Conservation (phyloP, 2,113 vertebrate species). For the Hoplias malabaricus region DNA sequence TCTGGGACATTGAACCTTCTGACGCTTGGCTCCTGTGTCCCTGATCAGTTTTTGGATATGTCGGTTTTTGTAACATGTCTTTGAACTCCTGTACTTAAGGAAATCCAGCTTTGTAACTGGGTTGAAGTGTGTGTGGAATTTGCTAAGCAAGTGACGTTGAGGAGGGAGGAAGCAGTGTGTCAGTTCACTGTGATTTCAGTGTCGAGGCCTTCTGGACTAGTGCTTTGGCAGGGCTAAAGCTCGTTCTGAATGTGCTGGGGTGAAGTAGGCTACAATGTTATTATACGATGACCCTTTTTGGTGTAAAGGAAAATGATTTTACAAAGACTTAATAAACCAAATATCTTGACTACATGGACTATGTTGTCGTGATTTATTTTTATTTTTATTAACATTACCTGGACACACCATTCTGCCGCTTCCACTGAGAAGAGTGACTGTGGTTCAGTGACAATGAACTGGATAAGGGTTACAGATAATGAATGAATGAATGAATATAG, state of each 20-base stretch:
- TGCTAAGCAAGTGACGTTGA: constrained; percentile 16
- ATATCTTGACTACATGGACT: constrained; percentile 55
- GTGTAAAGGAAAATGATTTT: constrained; percentile 61
- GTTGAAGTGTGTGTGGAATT: constrained; percentile 6
- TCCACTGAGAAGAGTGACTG: background rate
- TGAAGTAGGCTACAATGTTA: constrained; percentile 54
- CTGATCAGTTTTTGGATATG: background rate
- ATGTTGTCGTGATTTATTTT: background rate
- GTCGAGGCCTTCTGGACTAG: constrained; percentile 14
- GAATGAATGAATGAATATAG: no score
- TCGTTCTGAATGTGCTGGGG: constrained; percentile 30
- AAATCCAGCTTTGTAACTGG: constrained; percentile 27
- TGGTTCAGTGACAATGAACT: no score
- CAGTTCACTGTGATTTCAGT: constrained; percentile 20
- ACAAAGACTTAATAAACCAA: constrained; percentile 70
- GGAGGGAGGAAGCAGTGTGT: constrained; percentile 7
- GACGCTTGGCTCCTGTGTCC: constrained; percentile 6
- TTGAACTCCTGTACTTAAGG: constrained; percentile 8
- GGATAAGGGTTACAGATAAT: no score
- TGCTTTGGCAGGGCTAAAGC: constrained; percentile 41
- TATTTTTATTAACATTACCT: background rate
- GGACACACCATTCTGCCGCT: background rate
- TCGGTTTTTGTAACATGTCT: constrained; percentile 6
- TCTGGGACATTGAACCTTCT: constrained; percentile 3
- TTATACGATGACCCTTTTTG: constrained; percentile 64